A percentile compares a stretch with the other conserved stretches of the same genome.
These are phyloP conservation scores for Amyelois transitella DNA, from an alignment of 1,140 invertebrate species.

Conservation along the genomic window DNA sequence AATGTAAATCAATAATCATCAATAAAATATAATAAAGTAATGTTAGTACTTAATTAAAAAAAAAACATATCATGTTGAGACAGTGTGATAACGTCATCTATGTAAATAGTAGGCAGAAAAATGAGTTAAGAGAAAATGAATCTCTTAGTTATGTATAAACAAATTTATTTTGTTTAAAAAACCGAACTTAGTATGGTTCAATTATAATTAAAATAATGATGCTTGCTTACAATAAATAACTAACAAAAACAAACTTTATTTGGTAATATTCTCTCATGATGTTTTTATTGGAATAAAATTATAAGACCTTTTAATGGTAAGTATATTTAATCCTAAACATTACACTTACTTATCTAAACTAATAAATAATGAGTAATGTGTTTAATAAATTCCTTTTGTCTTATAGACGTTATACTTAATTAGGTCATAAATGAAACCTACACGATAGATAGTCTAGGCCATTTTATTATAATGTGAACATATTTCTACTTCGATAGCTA, in stretches of 20 bases:
- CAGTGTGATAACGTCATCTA: no score
- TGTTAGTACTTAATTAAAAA: no score
- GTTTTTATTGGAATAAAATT: conserved; percentile 1
- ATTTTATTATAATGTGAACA: conserved; percentile 16
- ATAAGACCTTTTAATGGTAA: background rate
- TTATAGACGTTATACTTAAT: conserved; percentile 27
- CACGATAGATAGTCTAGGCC: conserved; percentile 14
- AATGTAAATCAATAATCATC: background rate
- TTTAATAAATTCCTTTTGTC: conserved; percentile 51
- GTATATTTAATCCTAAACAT: background rate
- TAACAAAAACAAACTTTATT: no score
- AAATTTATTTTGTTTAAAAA: no score
- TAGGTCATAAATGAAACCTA: conserved; percentile 16
- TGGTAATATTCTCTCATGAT: background rate
- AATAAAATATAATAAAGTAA: background rate
- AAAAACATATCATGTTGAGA: no score
- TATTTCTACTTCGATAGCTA: conserved; percentile 8
- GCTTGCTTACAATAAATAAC: no score
- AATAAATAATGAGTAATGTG: conserved; percentile 17
- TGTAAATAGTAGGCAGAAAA: no score
- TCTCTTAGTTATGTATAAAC: no score
- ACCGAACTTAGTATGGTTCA: no score
- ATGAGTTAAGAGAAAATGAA: no score
- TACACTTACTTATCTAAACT: background rate
- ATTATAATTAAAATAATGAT: no score